Base-by-base conservation (phyloP, 1,140 invertebrate species). In the Palaemon carinicauda region DNA sequence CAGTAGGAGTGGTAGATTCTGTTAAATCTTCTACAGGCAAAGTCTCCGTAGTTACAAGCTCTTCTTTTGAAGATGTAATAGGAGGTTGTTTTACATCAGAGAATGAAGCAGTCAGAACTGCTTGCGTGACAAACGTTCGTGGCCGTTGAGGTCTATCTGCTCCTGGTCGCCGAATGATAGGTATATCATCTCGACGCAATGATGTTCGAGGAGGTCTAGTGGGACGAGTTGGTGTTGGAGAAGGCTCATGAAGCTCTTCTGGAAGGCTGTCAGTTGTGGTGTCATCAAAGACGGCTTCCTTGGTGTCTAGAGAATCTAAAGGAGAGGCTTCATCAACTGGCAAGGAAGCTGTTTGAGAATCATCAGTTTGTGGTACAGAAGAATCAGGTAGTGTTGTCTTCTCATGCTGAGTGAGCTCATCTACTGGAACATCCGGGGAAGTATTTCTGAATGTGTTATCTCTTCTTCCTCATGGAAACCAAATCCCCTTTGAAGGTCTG, bases 111-210 rank as follows among this genome's bases (percentile, higher is more conserved):
- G 41, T 41, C 12, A 41, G 3, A 9, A 41, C 12, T 41, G 7
- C 41, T 41, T 41, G 41, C 7, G 41, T 41, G 41, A 41, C 41
- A 41, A 41, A 41, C 12, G 41, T 5, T 9, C 41, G 41, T 19
- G 85, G 85, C 19, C 80, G 87, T 65, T 74, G 29, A 31, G 75
- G 41, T 53, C 81, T 73, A 19, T 79, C 50, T 33, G 14, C 60
- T 17, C 75, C 69, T 31, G 88, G 89, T 7, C 89, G 87, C 3
- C 89, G 56, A n/a, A 89, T 82, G 17, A 89, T 88, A 15, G 89
- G 89, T 31, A 89, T 89, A 53, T 89, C 89, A 78, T 89, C 89
- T 24, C 89, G 51, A 3, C 89, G 54, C 24, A 89, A 19, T 27
- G 87, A 60, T 4, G 80, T 85, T 50, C 89, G 54, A 1, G 87